Percentiles rank a stretch among this genome's conserved stretches.
Evolutionary conservation across 2,797 vertebrate genomes (phyloP).

Genomic region (Pseudomugil tenellus): DNA sequence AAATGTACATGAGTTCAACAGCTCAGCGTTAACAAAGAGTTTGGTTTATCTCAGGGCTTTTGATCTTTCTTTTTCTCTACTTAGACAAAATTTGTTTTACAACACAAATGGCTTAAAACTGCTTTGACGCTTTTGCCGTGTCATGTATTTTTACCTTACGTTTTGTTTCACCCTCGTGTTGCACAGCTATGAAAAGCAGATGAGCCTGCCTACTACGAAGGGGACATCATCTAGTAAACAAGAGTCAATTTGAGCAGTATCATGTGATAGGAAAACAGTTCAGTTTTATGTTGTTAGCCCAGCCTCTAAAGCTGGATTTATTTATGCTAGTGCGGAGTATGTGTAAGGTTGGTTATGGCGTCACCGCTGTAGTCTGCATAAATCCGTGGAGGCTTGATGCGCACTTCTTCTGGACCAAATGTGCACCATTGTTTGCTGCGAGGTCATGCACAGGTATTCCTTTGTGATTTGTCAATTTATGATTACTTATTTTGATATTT

Average conservation of each 20-base stretch:
- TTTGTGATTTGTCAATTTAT: too few relatives aligned
- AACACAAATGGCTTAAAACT: not conserved
- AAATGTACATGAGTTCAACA: not conserved
- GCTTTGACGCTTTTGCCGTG: not conserved
- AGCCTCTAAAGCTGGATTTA: not conserved
- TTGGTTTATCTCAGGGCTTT: not conserved
- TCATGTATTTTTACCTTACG: not conserved
- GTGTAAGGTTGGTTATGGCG: too few relatives aligned
- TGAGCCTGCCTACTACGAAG: not conserved
- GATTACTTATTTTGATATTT: too few relatives aligned
- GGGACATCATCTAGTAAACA: not conserved
- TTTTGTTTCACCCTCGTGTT: not conserved
- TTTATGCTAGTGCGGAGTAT: too few relatives aligned
- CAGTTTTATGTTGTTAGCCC: not conserved
- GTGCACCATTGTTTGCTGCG: too few relatives aligned
- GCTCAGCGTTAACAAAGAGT: not conserved
- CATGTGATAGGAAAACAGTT: not conserved
- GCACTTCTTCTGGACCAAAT: too few relatives aligned
- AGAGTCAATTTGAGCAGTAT: not conserved
- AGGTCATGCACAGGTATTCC: too few relatives aligned
- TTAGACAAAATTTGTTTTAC: not conserved
- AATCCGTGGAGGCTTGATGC: too few relatives aligned
- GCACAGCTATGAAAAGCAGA: not conserved
- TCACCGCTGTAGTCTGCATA: too few relatives aligned
- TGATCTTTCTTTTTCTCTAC: not conserved